phyloP scores from a whole-genome alignment of 2,888 invertebrate species.

The Drosophila barbarae region DNA sequence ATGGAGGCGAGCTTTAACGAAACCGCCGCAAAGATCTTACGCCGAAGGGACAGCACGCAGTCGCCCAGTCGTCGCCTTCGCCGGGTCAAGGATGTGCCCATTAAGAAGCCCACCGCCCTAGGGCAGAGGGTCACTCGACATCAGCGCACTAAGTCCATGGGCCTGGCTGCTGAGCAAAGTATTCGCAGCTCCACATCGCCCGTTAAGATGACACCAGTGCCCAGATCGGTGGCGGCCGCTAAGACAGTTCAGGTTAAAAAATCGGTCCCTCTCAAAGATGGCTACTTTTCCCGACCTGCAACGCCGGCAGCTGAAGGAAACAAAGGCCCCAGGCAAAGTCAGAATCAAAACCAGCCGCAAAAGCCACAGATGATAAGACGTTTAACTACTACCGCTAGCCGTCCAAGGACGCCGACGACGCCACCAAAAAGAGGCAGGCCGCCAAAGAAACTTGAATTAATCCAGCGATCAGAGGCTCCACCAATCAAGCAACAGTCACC shows the following conservation, averaged over 20 bases:
- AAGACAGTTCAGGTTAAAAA: conserved; percentile 2
- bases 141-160: conserved; percentile 56
- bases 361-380: not conserved
- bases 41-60: not conserved
- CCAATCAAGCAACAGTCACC: not conserved
- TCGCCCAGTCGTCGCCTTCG: conserved; percentile 39
- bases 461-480: not conserved
- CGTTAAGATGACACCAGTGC: conserved; percentile 59
- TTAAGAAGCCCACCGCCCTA: conserved; percentile 30
- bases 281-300: conserved; percentile 49
- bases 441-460: not conserved
- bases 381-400: no score
- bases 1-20: conserved; percentile 44
- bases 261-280: conserved; percentile 24
- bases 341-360: not conserved
- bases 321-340: not conserved
- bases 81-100: conserved; percentile 36
- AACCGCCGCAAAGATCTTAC: not conserved
- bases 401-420: not conserved
- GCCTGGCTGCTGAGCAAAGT: conserved; percentile 35
- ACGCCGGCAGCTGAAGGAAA: not conserved
- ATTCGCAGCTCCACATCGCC: conserved; percentile 52
- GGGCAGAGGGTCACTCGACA: conserved; percentile 56
- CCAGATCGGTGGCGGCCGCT: conserved; percentile 24
- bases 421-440: conserved; percentile 7